phyloP scores from a whole-genome alignment of 2,113 vertebrate species.

The Melozone crissalis region DNA sequence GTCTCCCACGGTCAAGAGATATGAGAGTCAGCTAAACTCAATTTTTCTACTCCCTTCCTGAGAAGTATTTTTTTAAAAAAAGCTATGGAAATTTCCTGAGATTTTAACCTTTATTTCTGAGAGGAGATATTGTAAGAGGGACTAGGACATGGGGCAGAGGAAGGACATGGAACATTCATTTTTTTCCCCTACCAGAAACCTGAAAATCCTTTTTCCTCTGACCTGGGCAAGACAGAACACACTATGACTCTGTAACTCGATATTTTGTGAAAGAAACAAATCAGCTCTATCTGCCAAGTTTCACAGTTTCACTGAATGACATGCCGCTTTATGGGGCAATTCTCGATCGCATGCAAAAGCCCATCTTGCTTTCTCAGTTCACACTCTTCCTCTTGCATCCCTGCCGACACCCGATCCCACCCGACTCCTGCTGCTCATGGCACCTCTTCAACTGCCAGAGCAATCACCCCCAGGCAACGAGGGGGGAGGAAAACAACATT shows the following conservation, averaged over 20 bases:
- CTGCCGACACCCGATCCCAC: background rate
- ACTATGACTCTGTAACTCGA: background rate
- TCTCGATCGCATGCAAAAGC: background rate
- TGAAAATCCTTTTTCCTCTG: background rate
- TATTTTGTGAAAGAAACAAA: constrained; percentile 34
- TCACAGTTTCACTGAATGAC: constrained; percentile 27
- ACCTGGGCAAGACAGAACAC: constrained; percentile 3
- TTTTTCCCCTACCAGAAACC: background rate
- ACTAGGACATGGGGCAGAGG: background rate
- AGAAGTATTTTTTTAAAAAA: background rate
- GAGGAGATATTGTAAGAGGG: background rate
- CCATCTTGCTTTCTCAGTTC: background rate
- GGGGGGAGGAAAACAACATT: background rate
- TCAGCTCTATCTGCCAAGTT: background rate
- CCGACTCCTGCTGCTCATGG: background rate
- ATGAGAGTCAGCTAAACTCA: background rate
- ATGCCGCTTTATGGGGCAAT: background rate
- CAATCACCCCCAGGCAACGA: background rate
- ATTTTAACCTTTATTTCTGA: constrained; percentile 37
- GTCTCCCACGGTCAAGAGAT: background rate
- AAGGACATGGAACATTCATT: background rate
- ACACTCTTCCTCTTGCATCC: background rate
- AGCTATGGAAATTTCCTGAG: constrained; percentile 20
- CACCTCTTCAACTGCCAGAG: background rate
- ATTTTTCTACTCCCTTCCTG: constrained; percentile 14